Evolutionary conservation across 2,888 invertebrate genomes (phyloP).

Genomic region (Steromphala cineraria): DNA sequence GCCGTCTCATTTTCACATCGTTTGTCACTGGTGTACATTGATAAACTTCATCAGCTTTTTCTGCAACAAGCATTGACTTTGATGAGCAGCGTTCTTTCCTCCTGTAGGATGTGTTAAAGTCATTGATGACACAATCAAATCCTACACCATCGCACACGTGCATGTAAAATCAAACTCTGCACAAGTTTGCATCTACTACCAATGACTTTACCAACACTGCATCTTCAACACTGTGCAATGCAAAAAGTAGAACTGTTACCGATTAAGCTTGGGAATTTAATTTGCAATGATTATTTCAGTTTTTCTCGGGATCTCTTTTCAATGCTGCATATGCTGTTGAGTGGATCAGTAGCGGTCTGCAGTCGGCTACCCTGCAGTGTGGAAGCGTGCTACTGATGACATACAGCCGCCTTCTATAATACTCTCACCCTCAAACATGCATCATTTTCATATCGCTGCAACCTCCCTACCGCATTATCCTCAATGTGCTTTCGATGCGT

Average conservation of each 20-base stretch:
- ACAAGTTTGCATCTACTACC: background rate
- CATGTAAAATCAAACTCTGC: background rate
- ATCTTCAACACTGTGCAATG: background rate
- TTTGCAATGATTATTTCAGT: background rate
- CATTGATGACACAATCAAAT: constrained; percentile 2
- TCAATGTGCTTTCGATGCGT: no score
- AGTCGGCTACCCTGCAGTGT: no score
- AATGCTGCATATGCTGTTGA: background rate
- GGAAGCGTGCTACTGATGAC: no score
- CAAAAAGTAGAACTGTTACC: background rate
- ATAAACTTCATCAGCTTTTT: background rate
- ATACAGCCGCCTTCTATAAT: no score
- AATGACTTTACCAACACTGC: background rate
- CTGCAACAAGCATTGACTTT: background rate
- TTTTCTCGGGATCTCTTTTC: background rate
- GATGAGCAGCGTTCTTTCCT: background rate
- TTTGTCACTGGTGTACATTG: background rate
- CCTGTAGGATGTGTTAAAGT: background rate
- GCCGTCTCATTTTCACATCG: background rate
- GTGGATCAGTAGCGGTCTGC: background rate
- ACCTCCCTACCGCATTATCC: no score
- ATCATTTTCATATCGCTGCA: no score
- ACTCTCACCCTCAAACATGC: no score
- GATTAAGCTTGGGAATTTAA: background rate
- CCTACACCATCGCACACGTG: background rate